Evolutionary conservation across 2,797 vertebrate genomes (phyloP).

Genomic region (Toxotes lorentzi): DNA sequence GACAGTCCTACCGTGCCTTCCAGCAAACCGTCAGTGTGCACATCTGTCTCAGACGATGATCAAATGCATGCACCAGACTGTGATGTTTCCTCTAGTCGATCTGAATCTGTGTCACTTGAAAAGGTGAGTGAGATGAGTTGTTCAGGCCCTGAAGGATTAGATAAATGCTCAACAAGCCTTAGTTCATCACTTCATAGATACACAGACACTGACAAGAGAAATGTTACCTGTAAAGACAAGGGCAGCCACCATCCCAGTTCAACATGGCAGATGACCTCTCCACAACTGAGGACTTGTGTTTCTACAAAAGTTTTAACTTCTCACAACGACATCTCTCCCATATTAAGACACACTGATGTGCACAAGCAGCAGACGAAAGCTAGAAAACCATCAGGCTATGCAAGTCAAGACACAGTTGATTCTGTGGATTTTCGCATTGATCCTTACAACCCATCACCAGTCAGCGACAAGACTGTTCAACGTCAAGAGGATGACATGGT

Average conservation of each 20-base stretch:
- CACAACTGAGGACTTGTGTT: slow-evolving; percentile 24
- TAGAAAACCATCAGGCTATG: slow-evolving; percentile 18
- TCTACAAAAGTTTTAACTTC: slow-evolving; percentile 18
- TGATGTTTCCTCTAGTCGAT: slow-evolving; percentile 53
- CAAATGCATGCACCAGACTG: slow-evolving; percentile 15
- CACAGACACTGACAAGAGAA: slow-evolving; percentile 41
- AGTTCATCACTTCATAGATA: slow-evolving; percentile 44
- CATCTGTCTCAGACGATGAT: slow-evolving; percentile 41
- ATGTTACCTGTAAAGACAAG: slow-evolving; percentile 25
- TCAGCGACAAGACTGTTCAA: slow-evolving; percentile 57
- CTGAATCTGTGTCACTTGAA: slow-evolving; percentile 68
- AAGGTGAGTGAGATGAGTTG: slow-evolving; percentile 63
- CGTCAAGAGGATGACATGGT: slow-evolving; percentile 73
- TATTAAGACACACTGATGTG: slow-evolving; percentile 24
- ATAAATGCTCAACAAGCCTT: slow-evolving; percentile 43
- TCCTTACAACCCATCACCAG: slow-evolving; percentile 52
- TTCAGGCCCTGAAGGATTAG: slow-evolving; percentile 43
- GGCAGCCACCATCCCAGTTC: slow-evolving; percentile 7
- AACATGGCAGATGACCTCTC: slow-evolving; percentile 27
- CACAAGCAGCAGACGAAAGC: slow-evolving; percentile 36
- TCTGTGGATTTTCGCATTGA: slow-evolving; percentile 41
- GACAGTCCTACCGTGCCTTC: slow-evolving; percentile 27
- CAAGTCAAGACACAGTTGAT: slow-evolving; percentile 29
- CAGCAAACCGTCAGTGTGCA: slow-evolving; percentile 10
- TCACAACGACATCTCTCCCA: slow-evolving; percentile 42